Evolutionary conservation across 1,140 invertebrate genomes (phyloP).

Genomic region (Tetragonula clypearis): DNA sequence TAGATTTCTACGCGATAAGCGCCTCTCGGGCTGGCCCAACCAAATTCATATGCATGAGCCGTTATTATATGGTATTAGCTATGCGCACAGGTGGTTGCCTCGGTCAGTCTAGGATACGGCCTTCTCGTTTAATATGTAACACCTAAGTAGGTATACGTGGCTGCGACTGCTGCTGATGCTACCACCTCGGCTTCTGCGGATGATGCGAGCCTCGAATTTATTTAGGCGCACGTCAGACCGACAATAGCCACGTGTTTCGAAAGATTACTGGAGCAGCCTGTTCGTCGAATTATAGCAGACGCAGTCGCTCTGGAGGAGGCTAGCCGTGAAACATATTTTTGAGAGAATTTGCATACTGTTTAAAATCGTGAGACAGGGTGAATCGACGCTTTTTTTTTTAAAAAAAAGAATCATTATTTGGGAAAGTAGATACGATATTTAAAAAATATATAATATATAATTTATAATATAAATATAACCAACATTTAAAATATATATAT

Average conservation of each 20-base stretch:
- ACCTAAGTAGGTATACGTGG: conserved; percentile 57
- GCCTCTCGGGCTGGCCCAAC: conserved; percentile 69
- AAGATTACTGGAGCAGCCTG: conserved; percentile 27
- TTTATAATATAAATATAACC: no score
- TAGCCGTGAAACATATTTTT: no score
- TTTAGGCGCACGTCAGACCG: conserved; percentile 27
- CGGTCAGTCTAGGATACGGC: conserved; percentile 59
- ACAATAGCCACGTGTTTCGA: conserved; percentile 34
- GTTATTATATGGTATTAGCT: conserved; percentile 80
- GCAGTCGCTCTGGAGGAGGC: not conserved
- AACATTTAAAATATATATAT: no score
- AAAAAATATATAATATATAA: no score
- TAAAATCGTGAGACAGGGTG: no score
- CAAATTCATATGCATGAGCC: conserved; percentile 80
- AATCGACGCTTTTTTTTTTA: no score
- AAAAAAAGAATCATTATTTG: no score
- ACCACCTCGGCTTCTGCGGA: conserved; percentile 26
- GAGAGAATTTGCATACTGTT: no score
- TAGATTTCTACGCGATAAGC: conserved; percentile 74
- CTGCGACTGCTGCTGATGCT: conserved; percentile 41
- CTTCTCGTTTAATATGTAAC: conserved; percentile 65
- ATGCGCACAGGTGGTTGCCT: conserved; percentile 80
- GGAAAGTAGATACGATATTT: no score
- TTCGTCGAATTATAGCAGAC: conserved; percentile 1
- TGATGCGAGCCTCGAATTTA: conserved; percentile 27